Evolutionary conservation across 2,113 vertebrate species (phyloP).

Genomic region (Corythaixoides concolor): DNA sequence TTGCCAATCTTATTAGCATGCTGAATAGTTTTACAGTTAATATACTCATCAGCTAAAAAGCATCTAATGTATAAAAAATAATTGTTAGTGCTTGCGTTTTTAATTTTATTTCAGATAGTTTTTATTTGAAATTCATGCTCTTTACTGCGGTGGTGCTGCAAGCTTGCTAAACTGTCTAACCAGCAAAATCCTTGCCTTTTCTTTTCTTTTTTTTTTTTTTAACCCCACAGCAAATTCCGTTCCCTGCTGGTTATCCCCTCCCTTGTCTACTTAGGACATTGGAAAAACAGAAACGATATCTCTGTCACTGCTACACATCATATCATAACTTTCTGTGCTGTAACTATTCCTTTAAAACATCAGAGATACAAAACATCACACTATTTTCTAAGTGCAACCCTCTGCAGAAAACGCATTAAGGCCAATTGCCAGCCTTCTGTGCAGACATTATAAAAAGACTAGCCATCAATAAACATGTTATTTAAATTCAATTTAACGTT

Average conservation of each 20-base stretch:
- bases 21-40: background rate
- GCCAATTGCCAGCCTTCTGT: background rate
- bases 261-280: background rate
- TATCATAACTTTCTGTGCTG: background rate
- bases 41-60: background rate
- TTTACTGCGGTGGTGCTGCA: background rate
- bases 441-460: background rate
- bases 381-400: background rate
- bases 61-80: background rate
- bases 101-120: background rate
- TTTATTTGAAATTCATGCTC: background rate
- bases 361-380: background rate
- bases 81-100: fast-evolving
- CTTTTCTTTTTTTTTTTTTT: background rate
- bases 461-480: constrained; percentile 29
- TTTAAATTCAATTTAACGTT: constrained; percentile 58
- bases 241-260: background rate
- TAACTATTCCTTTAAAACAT: background rate
- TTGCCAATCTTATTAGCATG: background rate
- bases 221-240: background rate
- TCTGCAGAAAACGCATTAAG: constrained; percentile 11
- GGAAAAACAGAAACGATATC: background rate
- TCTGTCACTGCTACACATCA: background rate
- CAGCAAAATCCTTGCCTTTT: background rate
- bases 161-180: background rate